Evolutionary conservation across 2,888 invertebrate species (phyloP).

Genomic region (Galeruca laticollis): DNA sequence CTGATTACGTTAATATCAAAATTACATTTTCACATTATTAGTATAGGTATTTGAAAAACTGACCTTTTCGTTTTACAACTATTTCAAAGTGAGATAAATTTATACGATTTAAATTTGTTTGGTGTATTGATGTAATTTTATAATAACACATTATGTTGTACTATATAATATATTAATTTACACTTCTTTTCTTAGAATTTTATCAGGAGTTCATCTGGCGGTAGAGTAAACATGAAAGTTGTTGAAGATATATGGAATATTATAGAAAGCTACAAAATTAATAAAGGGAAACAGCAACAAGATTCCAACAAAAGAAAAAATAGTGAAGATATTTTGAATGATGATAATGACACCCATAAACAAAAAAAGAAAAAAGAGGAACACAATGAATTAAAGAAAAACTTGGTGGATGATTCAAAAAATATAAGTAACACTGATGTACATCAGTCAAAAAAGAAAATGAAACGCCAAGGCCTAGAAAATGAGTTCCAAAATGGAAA

Average conservation of each 20-base stretch:
- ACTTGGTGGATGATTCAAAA: constrained; percentile 40
- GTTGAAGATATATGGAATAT: constrained; percentile 78
- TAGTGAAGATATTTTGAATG: constrained; percentile 13
- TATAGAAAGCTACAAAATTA: constrained; percentile 61
- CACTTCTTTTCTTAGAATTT: constrained; percentile 70
- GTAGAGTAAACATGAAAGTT: constrained; percentile 70
- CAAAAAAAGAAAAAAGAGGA: constrained; percentile 30
- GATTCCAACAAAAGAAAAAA: constrained; percentile 43
- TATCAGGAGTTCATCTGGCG: constrained; percentile 73
- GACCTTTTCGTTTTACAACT: too few species aligned
- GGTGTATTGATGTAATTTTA: too few species aligned
- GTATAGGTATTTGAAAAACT: too few species aligned
- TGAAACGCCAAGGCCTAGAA: too few species aligned
- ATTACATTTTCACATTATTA: too few species aligned
- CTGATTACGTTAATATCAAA: too few species aligned
- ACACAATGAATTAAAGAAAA: constrained; percentile 12
- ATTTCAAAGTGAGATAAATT: too few species aligned
- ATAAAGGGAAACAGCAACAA: constrained; percentile 32
- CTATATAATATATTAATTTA: too few species aligned
- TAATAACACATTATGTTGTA: too few species aligned
- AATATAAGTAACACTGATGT: constrained; percentile 9
- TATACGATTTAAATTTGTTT: too few species aligned
- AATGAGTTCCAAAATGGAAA: too few species aligned
- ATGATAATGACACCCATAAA: constrained; percentile 34
- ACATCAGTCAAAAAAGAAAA: too few species aligned